Percentiles rank a stretch among this genome's conserved stretches.
Conservation (phyloP, 2,113 vertebrate genomes). For the Fukomys damarensis region DNA sequence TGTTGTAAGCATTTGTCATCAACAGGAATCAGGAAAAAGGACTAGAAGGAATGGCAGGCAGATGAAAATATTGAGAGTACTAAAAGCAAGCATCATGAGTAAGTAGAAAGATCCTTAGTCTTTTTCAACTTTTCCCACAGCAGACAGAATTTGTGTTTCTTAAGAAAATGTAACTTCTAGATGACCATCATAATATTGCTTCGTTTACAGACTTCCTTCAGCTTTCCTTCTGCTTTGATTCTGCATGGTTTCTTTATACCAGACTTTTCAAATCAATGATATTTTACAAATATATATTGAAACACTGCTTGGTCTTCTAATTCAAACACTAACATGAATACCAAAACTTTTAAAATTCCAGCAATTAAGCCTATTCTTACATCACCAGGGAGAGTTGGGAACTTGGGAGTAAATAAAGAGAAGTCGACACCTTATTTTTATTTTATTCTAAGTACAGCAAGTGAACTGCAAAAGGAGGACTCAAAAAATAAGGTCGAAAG, state of each 20-base stretch:
- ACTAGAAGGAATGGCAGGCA: slow-evolving; percentile 24
- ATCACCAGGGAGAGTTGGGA: background rate
- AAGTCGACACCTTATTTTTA: background rate
- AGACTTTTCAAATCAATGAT: background rate
- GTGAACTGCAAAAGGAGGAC: background rate
- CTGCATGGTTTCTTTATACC: background rate
- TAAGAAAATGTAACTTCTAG: background rate
- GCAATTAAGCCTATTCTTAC: background rate
- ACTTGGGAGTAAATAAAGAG: background rate
- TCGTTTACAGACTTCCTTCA: background rate
- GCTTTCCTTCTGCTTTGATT: background rate
- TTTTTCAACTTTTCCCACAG: background rate
- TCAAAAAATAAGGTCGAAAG: background rate
- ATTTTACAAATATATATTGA: background rate
- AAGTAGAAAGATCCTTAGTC: background rate
- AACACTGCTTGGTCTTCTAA: background rate
- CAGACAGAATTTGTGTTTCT: background rate
- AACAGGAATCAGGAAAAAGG: background rate
- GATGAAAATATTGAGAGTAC: background rate
- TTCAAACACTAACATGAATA: background rate
- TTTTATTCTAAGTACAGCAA: background rate
- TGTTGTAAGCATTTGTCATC: background rate
- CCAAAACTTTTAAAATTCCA: background rate
- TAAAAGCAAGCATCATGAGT: background rate
- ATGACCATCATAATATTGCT: background rate